Conservation (phyloP, 2,113 vertebrate species). For the Cheirogaleus medius region DNA sequence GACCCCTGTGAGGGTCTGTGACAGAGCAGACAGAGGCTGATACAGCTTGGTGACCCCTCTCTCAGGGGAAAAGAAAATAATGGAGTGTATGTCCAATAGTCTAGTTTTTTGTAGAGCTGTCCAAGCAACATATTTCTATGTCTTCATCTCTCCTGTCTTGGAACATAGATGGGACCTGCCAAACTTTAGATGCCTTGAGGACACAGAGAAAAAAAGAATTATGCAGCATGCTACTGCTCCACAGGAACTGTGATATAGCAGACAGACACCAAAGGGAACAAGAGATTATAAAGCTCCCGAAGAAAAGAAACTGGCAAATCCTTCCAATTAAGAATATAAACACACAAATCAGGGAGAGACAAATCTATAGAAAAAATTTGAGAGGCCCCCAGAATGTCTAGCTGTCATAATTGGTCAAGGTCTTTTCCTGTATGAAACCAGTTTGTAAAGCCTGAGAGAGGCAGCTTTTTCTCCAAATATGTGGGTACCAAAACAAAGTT, state of each 20-base stretch:
- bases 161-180: background rate
- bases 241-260: background rate
- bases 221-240: background rate
- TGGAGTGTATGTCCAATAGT: background rate
- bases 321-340: background rate
- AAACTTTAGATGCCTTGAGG: background rate
- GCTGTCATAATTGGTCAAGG: background rate
- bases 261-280: background rate
- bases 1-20: no score
- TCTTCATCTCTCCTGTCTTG: background rate
- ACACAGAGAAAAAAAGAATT: background rate
- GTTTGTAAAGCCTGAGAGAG: background rate
- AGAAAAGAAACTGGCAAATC: background rate
- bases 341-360: background rate
- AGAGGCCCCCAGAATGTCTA: background rate
- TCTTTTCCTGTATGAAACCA: background rate
- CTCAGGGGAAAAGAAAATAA: background rate
- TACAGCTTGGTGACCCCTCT: background rate
- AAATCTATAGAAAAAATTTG: background rate
- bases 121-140: background rate
- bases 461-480: background rate
- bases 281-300: background rate
- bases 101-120: background rate
- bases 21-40: background rate
- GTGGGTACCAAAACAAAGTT: background rate